phyloP scores from a whole-genome alignment of 1,140 invertebrate genomes.

The Gyrodactylus bullatarudis region DNA sequence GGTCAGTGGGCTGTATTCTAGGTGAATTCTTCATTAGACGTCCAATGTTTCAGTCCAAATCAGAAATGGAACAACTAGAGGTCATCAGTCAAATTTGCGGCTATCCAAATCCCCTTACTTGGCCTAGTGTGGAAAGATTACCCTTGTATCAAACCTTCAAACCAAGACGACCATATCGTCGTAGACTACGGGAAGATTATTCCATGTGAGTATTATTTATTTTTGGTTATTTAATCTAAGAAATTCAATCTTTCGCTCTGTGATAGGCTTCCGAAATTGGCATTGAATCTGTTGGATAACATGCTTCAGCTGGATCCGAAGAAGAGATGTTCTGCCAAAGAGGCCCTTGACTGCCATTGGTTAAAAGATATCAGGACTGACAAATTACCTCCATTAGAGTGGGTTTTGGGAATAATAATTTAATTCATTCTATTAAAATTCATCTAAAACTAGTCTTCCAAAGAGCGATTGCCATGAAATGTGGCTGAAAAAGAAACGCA shows the following conservation, averaged over 20 bases:
- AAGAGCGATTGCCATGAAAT: conserved; percentile 97
- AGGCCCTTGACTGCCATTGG: conserved; percentile 71
- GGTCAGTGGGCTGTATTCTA: conserved; percentile 82
- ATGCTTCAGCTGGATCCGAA: conserved; percentile 84
- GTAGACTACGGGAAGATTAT: conserved; percentile 63
- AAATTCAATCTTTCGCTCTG: conserved; percentile 9
- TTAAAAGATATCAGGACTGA: conserved; percentile 17
- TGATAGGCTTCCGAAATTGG: conserved; percentile 18
- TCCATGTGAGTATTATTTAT: conserved; percentile 25
- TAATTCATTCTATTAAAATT: conserved; percentile 9
- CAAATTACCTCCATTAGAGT: conserved; percentile 1
- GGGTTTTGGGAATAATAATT: neutral
- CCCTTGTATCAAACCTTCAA: conserved; percentile 62
- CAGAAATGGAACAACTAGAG: conserved; percentile 68
- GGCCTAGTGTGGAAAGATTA: conserved; percentile 76
- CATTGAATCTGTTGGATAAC: conserved; percentile 63
- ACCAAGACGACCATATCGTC: conserved; percentile 52
- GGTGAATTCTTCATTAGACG: conserved; percentile 83
- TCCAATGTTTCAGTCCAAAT: conserved; percentile 72
- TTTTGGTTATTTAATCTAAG: conserved; percentile 10
- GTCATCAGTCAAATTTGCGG: conserved; percentile 74
- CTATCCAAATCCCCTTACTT: conserved; percentile 69
- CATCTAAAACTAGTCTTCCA: conserved; percentile 41
- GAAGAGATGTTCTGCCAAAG: conserved; percentile 59
- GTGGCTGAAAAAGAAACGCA: conserved; percentile 47